Percentiles rank a stretch among this genome's conserved stretches.
Conservation (phyloP, 2,113 vertebrate species). For the Meleagris gallopavo region DNA sequence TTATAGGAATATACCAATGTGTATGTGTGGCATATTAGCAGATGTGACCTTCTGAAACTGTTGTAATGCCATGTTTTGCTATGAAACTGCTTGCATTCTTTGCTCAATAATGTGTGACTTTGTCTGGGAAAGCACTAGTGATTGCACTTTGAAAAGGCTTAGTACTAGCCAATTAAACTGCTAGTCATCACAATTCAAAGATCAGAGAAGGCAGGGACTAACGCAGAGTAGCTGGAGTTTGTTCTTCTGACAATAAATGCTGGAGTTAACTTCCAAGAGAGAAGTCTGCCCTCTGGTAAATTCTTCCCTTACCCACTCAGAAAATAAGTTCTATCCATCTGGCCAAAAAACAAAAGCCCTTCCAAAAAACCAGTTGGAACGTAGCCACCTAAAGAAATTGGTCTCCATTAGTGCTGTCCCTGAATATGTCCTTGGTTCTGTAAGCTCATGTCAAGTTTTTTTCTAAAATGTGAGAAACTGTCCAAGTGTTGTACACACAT, state of each 20-base stretch:
- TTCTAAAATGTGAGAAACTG: conserved; percentile 48
- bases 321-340: neutral
- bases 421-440: conserved; percentile 61
- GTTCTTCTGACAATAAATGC: conserved; percentile 33
- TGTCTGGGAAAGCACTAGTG: conserved; percentile 82
- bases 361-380: neutral
- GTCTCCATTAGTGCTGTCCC: conserved; percentile 74
- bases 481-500: conserved; percentile 36
- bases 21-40: conserved; percentile 77
- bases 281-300: neutral
- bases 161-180: neutral
- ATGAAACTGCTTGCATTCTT: conserved; percentile 79
- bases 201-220: conserved; percentile 23
- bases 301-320: neutral
- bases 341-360: neutral
- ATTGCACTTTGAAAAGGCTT: conserved; percentile 31
- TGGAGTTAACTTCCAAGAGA: neutral
- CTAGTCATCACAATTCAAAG: neutral
- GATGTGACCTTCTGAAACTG: conserved; percentile 76
- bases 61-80: conserved; percentile 80
- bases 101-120: conserved; percentile 73
- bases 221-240: conserved; percentile 30
- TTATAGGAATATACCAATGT: conserved; percentile 81
- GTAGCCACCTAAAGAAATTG: conserved; percentile 2
- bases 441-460: conserved; percentile 58